phyloP scores from a whole-genome alignment of 1,140 invertebrate species.

The Achatina immaculata region DNA sequence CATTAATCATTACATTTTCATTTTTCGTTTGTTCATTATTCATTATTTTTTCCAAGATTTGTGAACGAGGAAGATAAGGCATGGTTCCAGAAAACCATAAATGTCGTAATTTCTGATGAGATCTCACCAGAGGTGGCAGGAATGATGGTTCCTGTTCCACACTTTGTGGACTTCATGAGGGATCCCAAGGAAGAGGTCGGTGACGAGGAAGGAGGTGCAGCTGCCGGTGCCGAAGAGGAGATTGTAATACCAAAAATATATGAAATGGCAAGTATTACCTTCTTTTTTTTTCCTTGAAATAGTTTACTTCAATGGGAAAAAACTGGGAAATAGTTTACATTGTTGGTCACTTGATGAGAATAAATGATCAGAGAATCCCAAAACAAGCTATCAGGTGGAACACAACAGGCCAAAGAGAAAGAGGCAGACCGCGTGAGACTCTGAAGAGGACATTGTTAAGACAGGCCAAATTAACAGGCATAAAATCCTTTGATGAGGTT shows the following conservation, averaged over 20 bases:
- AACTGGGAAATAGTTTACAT: no score
- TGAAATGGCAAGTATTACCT: conserved; percentile 79
- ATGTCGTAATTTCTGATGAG: conserved; percentile 31
- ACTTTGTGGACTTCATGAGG: conserved; percentile 75
- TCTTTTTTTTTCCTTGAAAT: neutral
- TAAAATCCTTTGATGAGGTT: no score
- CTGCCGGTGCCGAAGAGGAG: conserved; percentile 89
- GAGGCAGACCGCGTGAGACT: no score
- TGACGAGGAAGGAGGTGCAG: conserved; percentile 89
- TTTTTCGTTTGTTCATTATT: no score
- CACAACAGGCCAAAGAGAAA: no score
- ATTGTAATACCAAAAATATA: conserved; percentile 94
- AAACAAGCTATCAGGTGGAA: no score
- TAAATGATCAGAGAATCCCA: no score
- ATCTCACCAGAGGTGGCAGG: conserved; percentile 2
- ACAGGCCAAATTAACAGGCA: no score
- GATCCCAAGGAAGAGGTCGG: conserved; percentile 93
- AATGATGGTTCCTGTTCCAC: conserved; percentile 53
- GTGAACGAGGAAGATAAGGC: conserved; percentile 23
- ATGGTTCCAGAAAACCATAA: conserved; percentile 35
- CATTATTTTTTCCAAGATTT: conserved; percentile 9
- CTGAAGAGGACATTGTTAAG: no score
- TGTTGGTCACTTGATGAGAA: no score
- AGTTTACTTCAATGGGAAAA: no score
- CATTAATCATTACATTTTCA: no score